Percentiles rank a stretch among this genome's conserved stretches.
Evolutionary conservation across 2,888 invertebrate genomes (phyloP).

Genomic region (Timandra comae): DNA sequence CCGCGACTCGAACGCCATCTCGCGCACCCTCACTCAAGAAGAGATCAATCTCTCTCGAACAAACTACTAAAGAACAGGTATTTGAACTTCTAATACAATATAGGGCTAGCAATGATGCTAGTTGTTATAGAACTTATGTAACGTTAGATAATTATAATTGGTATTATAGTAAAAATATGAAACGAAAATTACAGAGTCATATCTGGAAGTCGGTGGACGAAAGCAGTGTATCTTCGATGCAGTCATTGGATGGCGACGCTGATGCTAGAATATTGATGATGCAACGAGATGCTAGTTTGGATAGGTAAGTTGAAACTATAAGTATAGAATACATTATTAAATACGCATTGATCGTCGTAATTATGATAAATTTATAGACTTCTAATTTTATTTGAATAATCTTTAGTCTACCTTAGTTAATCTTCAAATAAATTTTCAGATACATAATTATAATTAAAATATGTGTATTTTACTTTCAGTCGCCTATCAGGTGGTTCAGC

Average conservation of each 20-base stretch:
- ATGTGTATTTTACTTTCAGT: too few species aligned
- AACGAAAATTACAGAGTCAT: constrained; percentile 71
- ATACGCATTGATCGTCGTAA: too few species aligned
- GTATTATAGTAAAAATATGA: too few species aligned
- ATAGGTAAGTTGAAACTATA: too few species aligned
- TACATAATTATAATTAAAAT: too few species aligned
- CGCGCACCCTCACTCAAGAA: constrained; percentile 68
- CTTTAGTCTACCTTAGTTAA: too few species aligned
- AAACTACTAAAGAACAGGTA: constrained; percentile 72
- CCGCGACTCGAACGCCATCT: constrained; percentile 45
- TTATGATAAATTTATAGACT: neutral
- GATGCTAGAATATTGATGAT: constrained; percentile 78
- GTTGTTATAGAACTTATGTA: too few species aligned
- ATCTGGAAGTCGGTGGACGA: constrained; percentile 92
- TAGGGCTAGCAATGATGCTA: too few species aligned
- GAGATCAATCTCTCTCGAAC: constrained; percentile 70
- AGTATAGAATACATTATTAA: neutral
- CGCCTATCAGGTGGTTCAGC: constrained; percentile 90
- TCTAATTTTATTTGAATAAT: neutral
- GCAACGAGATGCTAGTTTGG: constrained; percentile 85
- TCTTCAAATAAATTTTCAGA: too few species aligned
- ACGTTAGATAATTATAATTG: too few species aligned
- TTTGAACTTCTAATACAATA: too few species aligned
- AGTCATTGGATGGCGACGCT: constrained; percentile 83
- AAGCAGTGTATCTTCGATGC: constrained; percentile 89